Evolutionary conservation across 2,888 invertebrate species (phyloP).

Genomic region (Pseudeuparius sepicola): DNA sequence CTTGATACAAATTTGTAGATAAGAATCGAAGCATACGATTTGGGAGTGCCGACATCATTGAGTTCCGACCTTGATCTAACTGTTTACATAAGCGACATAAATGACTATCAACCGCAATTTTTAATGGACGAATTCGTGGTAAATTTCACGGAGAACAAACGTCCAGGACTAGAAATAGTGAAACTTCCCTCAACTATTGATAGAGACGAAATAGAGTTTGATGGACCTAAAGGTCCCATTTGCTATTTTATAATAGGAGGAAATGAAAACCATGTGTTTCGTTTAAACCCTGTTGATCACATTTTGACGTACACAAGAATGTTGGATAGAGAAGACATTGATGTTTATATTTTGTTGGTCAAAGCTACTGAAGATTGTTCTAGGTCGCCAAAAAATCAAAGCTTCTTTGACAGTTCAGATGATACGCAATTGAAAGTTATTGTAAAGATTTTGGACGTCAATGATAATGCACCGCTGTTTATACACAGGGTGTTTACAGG

Average conservation of each 20-base stretch:
- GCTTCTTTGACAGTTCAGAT: conserved; percentile 47
- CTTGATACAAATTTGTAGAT: conserved; percentile 50
- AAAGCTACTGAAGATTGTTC: conserved; percentile 79
- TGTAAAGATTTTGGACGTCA: conserved; percentile 70
- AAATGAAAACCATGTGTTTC: conserved; percentile 62
- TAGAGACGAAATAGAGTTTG: conserved; percentile 75
- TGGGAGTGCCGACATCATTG: conserved; percentile 76
- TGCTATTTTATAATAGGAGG: conserved; percentile 89
- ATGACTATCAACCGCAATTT: conserved; percentile 83
- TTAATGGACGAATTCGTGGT: conserved; percentile 57
- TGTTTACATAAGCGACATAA: conserved; percentile 79
- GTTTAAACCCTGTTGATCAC: conserved; percentile 62
- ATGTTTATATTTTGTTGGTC: conserved; percentile 59
- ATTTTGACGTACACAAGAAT: conserved; percentile 45
- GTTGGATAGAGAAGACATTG: conserved; percentile 64
- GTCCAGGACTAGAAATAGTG: conserved; percentile 54
- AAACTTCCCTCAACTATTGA: conserved; percentile 75
- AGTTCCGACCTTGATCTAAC: conserved; percentile 81
- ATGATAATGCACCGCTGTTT: conserved; percentile 86
- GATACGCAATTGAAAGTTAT: conserved; percentile 62
- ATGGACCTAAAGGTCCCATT: conserved; percentile 65
- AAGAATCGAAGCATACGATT: conserved; percentile 81
- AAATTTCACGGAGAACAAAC: conserved; percentile 56
- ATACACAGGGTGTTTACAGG: conserved; percentile 72
- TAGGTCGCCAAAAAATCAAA: conserved; percentile 46